These are phyloP conservation scores for Scalopus aquaticus DNA, from an alignment of 2,113 vertebrate genomes.

Conservation along the genomic window DNA sequence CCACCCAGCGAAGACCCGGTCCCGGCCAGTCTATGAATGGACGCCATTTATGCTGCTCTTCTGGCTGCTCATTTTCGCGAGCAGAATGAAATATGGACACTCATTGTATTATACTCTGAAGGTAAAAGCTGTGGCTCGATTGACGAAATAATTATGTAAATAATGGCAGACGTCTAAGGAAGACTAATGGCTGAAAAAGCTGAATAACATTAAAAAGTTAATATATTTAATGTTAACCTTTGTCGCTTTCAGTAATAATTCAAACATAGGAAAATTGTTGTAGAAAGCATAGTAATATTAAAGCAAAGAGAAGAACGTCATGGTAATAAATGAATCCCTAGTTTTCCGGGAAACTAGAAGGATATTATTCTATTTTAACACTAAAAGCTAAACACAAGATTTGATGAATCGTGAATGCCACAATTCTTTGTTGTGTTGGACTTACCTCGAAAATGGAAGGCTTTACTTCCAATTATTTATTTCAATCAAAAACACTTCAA, in stretches of 20 bases:
- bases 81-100: constrained; percentile 59
- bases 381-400: constrained; percentile 62
- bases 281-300: constrained; percentile 67
- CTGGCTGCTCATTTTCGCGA: background rate
- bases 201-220: constrained; percentile 73
- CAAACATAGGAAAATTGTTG: constrained; percentile 64
- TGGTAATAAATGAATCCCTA: constrained; percentile 70
- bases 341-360: constrained; percentile 68
- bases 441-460: constrained; percentile 1
- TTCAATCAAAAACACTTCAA: constrained; percentile 7
- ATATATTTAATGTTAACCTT: constrained; percentile 75
- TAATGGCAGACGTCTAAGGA: constrained; percentile 64
- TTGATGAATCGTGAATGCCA: constrained; percentile 59
- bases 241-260: constrained; percentile 62
- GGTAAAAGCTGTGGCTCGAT: constrained; percentile 64
- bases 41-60: constrained; percentile 34
- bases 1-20: constrained; percentile 21
- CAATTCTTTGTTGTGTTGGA: constrained; percentile 36
- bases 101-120: constrained; percentile 55
- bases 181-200: constrained; percentile 75
- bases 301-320: constrained; percentile 51
- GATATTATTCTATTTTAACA: constrained; percentile 68
- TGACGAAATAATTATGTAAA: constrained; percentile 82
- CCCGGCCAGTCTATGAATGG: constrained; percentile 41
- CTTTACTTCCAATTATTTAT: constrained; percentile 32